Evolutionary conservation across 2,797 vertebrate species (phyloP).

Genomic region (Erethizon dorsatum): DNA sequence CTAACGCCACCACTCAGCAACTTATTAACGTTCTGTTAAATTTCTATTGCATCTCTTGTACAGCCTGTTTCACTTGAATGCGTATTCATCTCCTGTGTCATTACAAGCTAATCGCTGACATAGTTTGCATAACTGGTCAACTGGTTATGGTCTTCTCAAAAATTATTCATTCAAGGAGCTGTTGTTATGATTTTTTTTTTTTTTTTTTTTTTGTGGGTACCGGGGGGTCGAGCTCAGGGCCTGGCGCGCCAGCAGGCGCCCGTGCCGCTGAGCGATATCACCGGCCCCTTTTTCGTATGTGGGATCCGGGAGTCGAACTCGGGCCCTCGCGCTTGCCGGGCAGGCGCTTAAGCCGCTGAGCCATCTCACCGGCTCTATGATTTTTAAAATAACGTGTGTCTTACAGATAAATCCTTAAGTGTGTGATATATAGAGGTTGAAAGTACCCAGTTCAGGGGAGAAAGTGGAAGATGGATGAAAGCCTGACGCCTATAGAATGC

Average conservation of each 20-base stretch:
- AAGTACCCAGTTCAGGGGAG: not conserved
- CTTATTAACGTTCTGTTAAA: not conserved
- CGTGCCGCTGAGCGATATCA: too few relatives aligned
- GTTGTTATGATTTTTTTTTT: not conserved
- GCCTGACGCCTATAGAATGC: not conserved
- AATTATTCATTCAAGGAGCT: not conserved
- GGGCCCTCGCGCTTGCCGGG: too few relatives aligned
- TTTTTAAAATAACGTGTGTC: not conserved
- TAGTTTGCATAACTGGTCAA: not conserved
- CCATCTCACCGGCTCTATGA: too few relatives aligned
- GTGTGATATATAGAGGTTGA: not conserved
- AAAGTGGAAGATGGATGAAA: not conserved
- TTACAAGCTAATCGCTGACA: not conserved
- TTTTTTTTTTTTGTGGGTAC: not conserved
- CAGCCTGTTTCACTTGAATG: not conserved
- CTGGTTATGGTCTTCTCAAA: not conserved
- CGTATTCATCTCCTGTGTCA: not conserved
- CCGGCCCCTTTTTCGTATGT: too few relatives aligned
- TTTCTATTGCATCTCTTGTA: not conserved
- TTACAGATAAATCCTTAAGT: not conserved
- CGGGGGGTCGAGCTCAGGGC: too few relatives aligned
- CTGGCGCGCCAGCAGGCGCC: too few relatives aligned
- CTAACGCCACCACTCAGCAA: not conserved
- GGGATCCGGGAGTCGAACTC: too few relatives aligned
- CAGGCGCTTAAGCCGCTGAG: too few relatives aligned